These are phyloP conservation scores for Lagodon rhomboides DNA, from an alignment of 2,797 vertebrate species.

Conservation along the genomic window DNA sequence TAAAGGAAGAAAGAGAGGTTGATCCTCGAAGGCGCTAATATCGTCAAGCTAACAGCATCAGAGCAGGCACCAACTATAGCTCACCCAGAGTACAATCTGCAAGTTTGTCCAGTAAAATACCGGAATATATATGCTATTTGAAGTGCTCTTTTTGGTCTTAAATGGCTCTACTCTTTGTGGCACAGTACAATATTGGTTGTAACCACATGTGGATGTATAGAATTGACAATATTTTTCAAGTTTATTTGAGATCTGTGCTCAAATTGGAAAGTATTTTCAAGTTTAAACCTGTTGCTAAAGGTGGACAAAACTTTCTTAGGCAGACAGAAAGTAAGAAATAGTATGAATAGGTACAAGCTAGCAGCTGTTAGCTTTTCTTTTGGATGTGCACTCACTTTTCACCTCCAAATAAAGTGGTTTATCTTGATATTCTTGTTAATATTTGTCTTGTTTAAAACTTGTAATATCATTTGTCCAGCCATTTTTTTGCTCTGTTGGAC, in stretches of 20 bases:
- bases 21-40: constrained; percentile 51
- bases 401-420: no score
- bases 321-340: no score
- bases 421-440: no score
- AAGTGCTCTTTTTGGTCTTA: not conserved
- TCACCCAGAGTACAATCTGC: constrained; percentile 17
- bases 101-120: not conserved
- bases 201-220: not conserved
- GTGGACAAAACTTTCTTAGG: not conserved
- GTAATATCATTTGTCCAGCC: no score
- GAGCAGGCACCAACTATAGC: constrained; percentile 44
- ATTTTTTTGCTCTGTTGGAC: no score
- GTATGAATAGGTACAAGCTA: no score
- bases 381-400: no score
- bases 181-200: not conserved
- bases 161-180: not conserved
- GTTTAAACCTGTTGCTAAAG: not conserved
- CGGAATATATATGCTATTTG: not conserved
- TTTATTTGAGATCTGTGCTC: not conserved
- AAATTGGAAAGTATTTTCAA: not conserved
- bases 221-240: not conserved
- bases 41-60: constrained; percentile 49
- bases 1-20: constrained; percentile 55
- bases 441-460: no score
- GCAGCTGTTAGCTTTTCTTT: no score